Base-by-base conservation (phyloP, 2,113 vertebrate species). In the Neomonachus schauinslandi region DNA sequence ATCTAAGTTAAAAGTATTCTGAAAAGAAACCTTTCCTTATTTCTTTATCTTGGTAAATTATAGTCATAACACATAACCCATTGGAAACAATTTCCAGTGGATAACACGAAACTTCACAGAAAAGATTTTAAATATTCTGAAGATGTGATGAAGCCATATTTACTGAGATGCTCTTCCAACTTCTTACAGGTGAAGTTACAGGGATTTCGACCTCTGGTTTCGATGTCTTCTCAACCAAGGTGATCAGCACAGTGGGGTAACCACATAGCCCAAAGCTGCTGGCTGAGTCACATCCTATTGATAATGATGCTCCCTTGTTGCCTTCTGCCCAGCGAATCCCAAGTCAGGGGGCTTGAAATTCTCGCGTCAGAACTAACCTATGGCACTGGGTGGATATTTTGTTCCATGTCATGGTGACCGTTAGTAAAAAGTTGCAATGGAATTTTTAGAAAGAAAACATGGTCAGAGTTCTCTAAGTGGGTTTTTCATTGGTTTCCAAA, bases 221-320 rank as follows among this genome's bases (percentile, higher is more conserved):
- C 31, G 0, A 0, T 0, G 33, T 31, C 74, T 13, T 31, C 46
- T 53, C 16, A 2, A 33, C 31, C 16, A 0, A 36, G n/a, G 11
- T 1, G 67, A 0, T 22, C 28, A 26, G 51, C 53, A 2, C 31
- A 4, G 39, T 11, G 1, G 46, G 21, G 33, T 7, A 0, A 4
- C 51, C 39, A 0, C 1, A 1, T 0, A 1, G 3, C 21, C 46
- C 22, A 0, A 24, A 7, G 9, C 1, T 24, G 49, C 22, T 1
- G 31, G 67, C 59, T 49, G 36, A 10, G 9, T 24, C 10, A 21
- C 14, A 5, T 28, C 46, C n/a, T 72, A 22, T 4, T n/a, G 16
- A 11, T 3, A 16, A 7, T 0, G 9, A 8, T 22, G 26, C 2
- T 13, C 39, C 3, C 19, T 2, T 4, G 1, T 0, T 31, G 28